These are phyloP conservation scores for Tauraco erythrolophus DNA, from an alignment of 2,113 vertebrate species.

Conservation along the genomic window DNA sequence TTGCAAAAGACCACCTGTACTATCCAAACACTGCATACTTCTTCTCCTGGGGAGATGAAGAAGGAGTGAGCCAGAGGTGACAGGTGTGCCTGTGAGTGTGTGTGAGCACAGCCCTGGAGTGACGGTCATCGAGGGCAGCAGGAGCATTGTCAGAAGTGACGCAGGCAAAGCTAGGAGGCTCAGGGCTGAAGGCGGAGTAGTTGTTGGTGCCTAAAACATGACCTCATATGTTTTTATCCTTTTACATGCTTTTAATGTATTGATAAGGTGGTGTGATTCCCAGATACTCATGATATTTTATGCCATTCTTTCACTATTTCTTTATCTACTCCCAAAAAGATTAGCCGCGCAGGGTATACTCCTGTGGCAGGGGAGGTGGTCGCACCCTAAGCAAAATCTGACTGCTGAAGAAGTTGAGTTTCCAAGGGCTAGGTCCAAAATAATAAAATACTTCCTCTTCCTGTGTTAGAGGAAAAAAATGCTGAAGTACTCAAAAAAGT, in stretches of 20 bases:
- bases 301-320: not conserved
- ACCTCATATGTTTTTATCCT: not conserved
- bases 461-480: not conserved
- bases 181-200: not conserved
- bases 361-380: not conserved
- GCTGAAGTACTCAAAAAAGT: not conserved
- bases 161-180: not conserved
- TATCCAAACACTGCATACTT: not conserved
- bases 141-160: not conserved
- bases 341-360: not conserved
- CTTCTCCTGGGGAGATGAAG: not conserved
- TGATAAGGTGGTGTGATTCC: not conserved
- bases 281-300: not conserved
- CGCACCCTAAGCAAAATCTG: not conserved
- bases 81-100: accelerated
- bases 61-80: not conserved
- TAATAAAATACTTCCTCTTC: not conserved
- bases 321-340: not conserved
- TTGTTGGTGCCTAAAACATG: not conserved
- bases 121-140: not conserved
- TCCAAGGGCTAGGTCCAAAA: not conserved
- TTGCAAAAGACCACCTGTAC: not conserved
- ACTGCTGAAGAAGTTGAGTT: not conserved
- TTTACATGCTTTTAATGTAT: not conserved
- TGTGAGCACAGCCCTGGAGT: too few relatives aligned